Conservation (phyloP, 2,797 vertebrate species). For the Danio choprae region DNA sequence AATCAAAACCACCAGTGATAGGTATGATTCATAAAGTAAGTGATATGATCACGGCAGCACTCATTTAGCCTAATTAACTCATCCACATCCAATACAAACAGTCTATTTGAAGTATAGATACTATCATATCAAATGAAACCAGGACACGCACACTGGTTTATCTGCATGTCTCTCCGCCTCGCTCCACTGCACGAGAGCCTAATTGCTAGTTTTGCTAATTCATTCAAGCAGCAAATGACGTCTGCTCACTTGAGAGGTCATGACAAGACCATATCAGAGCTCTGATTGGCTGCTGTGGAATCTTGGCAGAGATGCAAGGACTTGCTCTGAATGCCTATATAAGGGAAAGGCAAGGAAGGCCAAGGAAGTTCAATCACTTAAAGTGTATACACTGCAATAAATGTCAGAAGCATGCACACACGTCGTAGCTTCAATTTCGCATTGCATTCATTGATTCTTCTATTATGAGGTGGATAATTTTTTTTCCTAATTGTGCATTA, state of each 20-base stretch:
- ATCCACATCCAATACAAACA: constrained; percentile 5
- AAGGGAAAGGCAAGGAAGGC: constrained; percentile 70
- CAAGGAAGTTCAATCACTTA: constrained; percentile 37
- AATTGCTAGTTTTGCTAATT: constrained; percentile 18
- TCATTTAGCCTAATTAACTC: constrained; percentile 2
- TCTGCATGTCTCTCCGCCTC: constrained; percentile 1
- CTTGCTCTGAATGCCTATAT: constrained; percentile 76
- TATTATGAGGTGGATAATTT: neutral
- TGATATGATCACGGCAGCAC: neutral
- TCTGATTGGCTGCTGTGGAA: constrained; percentile 55
- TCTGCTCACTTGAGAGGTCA: constrained; percentile 27
- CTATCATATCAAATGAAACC: neutral
- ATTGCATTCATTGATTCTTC: neutral
- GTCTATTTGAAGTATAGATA: neutral
- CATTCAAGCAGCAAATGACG: constrained; percentile 42
- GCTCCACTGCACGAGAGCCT: constrained; percentile 8
- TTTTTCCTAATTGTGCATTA: neutral
- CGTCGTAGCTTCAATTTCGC: constrained; percentile 49
- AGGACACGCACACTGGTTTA: neutral
- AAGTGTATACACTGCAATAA: constrained; percentile 47
- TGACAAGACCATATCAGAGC: neutral
- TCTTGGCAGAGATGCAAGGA: constrained; percentile 70
- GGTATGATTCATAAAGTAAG: neutral
- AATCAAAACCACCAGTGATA: neutral
- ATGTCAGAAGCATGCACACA: constrained; percentile 64